Base-by-base conservation (phyloP, 2,888 invertebrate genomes). In the Trimorus sp. region DNA sequence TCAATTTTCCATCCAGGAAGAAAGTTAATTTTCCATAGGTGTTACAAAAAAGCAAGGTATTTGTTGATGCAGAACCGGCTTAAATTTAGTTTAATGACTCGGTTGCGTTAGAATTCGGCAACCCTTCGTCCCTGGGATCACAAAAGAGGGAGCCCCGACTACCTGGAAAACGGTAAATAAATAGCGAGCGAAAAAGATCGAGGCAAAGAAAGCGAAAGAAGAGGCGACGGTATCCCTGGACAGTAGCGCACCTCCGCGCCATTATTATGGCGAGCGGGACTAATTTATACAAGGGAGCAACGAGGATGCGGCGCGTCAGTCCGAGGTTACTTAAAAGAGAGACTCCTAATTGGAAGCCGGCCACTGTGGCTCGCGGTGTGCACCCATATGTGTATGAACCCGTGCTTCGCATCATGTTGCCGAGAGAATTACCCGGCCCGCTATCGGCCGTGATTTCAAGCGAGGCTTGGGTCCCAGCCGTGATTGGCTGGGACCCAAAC, bases 211-310 rank as follows among this genome's bases (percentile, higher is more conserved):
- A 70, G 65, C 54, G 69, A 59, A 83, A 85, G 83, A 82, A 81
- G 38, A 81, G 77, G 84, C 76, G 83, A 85, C 83, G 85, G 83
- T 85, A 83, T 80, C 79, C 86, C 85, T 86, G 88, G 89, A 90
- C 91, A 88, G 91, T 91, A 91, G 91, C 91, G 89, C 89, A 91
- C 91, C 91, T 91, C 91, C 91, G 91, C 91, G 90, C 91, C 90
- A 91, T 91, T 91, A 91, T 91, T 40, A 91, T 90, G 90, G 89
- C 90, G 90, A 89, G 89, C 88, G 89, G 89, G 91, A 91, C 91
- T 91, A 91, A 91, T 91, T 91, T 91, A 91, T 91, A 91, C 91
- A 91, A 91, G 90, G 84, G 90, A 88, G 89, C 89, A 89, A 90
- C 89, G 88, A 89, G 87, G 88, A 91, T 84, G 87, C 88, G 87